Base-by-base conservation (phyloP, 2,113 vertebrate genomes). In the Cebus imitator region DNA sequence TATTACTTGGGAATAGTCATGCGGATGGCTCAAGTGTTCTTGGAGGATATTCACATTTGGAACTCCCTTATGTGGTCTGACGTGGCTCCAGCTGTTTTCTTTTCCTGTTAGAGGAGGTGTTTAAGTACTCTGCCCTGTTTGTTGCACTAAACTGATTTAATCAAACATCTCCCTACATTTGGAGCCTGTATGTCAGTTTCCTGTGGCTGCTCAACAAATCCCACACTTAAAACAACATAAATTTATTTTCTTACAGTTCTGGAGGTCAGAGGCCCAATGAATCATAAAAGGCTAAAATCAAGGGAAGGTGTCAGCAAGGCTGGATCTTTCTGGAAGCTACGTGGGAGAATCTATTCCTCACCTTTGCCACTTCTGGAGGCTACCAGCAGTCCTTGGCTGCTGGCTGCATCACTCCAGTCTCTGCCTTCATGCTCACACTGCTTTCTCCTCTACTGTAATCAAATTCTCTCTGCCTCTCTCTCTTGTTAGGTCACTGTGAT, bases 1-100 rank as follows among this genome's bases (percentile, higher is more conserved):
- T 94, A 88, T 73, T 89, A 48, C 64, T 95, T 81, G 88, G 95
- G 85, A 96, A 94, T 32, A 80, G 57, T 79, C 35, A 13, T 13
- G 89, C 57, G 23, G 61, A 23, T 58, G 88, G 82, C 50, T 95
- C 30, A 76, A 96, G 79, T 80, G 73, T 96, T 86, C 50, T 85
- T 94, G 90, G 90, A 96, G 73, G 72, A 6, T 55, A 32, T 92
- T 80, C 43, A 5, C 45, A n/a, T 79, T 75, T 91, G 90, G 70
- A 90, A 89, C 20, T 68, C 76, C 48, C 58, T 76, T n/a, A 5
- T 72, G 82, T 84, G 52, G 37, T 89, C 82, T 50, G 68, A 68
- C 75, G 2, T 7, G 58, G 32, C 78, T 94, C 58, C 25, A 40
- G 48, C 21, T 43, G 35, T 37, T 91, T 76, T 32, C 32, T 94